These are phyloP conservation scores for Lateolabrax maculatus DNA, from an alignment of 2,797 vertebrate genomes.

Conservation along the genomic window DNA sequence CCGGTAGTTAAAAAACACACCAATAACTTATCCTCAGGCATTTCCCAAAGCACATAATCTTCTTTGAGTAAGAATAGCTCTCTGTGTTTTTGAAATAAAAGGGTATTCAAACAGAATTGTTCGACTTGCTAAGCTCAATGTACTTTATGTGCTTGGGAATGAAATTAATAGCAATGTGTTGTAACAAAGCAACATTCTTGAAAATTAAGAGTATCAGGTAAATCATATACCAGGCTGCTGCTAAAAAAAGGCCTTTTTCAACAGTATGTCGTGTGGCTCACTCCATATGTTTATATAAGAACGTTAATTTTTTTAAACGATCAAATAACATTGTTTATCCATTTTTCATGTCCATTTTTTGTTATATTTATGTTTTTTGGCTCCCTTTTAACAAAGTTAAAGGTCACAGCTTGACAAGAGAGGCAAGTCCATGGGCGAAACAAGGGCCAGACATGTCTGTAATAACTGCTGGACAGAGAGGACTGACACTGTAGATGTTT, in stretches of 20 bases:
- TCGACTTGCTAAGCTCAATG: constrained; percentile 27
- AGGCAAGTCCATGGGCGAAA: not conserved
- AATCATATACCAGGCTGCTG: not conserved
- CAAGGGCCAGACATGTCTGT: not conserved
- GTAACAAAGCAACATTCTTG: not conserved
- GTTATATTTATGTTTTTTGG: not conserved
- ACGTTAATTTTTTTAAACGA: not conserved
- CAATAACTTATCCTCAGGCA: constrained; percentile 59
- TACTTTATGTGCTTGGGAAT: not conserved
- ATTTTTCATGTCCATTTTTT: too few species aligned
- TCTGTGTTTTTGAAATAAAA: constrained; percentile 51
- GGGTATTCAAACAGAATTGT: constrained; percentile 18
- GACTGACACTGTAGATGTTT: not conserved
- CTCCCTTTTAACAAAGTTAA: not conserved
- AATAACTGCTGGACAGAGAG: not conserved
- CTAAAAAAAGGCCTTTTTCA: not conserved
- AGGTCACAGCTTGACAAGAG: not conserved
- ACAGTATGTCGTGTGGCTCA: not conserved
- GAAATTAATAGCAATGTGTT: not conserved
- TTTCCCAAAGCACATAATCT: constrained; percentile 76
- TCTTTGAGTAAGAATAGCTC: constrained; percentile 58
- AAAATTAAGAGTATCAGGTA: not conserved
- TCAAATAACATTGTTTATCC: too few species aligned
- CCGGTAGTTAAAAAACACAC: constrained; percentile 46
- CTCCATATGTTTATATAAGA: not conserved